phyloP scores from a whole-genome alignment of 2,797 vertebrate genomes.

The Karalla daura region DNA sequence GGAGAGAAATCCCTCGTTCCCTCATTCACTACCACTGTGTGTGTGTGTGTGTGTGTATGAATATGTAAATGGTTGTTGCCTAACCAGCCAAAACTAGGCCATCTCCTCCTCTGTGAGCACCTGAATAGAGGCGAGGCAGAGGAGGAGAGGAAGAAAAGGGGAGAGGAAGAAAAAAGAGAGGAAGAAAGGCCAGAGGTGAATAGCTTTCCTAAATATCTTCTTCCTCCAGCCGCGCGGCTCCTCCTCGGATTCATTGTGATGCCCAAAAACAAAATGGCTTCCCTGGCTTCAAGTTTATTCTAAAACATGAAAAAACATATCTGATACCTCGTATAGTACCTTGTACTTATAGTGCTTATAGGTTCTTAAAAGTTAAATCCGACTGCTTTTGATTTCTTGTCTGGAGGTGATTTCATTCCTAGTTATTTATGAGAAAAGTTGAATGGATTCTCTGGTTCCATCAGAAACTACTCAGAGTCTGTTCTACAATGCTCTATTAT shows the following conservation, averaged over 20 bases:
- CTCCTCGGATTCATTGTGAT: constrained; percentile 44
- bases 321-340: too few relatives aligned
- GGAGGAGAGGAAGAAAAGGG: too few relatives aligned
- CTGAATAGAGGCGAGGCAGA: constrained; percentile 56
- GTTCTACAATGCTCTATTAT: too few relatives aligned
- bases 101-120: constrained; percentile 61
- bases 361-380: too few relatives aligned
- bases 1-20: constrained; percentile 43
- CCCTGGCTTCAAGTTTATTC: background rate
- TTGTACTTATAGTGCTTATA: too few relatives aligned
- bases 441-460: too few relatives aligned
- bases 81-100: constrained; percentile 65
- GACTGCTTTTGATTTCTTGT: too few relatives aligned
- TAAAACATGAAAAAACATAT: background rate
- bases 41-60: constrained; percentile 33
- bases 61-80: constrained; percentile 60
- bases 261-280: constrained; percentile 4
- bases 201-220: constrained; percentile 56
- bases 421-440: too few relatives aligned
- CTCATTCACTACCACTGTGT: constrained; percentile 22
- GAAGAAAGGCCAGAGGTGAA: constrained; percentile 50
- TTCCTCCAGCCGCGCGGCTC: constrained; percentile 37
- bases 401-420: too few relatives aligned
- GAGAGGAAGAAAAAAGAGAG: too few relatives aligned
- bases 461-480: too few relatives aligned